Percentiles rank a stretch among this genome's conserved stretches.
Evolutionary conservation across 1,140 invertebrate genomes (phyloP).

Genomic region (Zelostemma sp.): DNA sequence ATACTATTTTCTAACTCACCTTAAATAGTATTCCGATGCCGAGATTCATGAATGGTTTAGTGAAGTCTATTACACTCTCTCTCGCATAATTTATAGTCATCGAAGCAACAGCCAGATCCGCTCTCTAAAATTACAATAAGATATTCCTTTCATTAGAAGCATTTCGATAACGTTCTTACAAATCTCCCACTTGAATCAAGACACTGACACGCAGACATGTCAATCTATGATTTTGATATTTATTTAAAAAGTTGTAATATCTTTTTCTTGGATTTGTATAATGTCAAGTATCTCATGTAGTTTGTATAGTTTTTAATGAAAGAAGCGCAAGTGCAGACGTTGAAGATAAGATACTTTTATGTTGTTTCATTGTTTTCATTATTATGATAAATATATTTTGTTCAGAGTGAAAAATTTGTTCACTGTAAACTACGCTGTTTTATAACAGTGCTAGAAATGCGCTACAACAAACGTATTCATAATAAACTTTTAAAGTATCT

Average conservation of each 20-base stretch:
- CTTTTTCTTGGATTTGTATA: no score
- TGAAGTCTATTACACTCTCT: conserved; percentile 96
- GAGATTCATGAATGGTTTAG: conserved; percentile 93
- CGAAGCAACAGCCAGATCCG: conserved; percentile 91
- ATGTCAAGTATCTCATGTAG: no score
- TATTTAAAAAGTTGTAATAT: neutral
- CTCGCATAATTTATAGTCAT: conserved; percentile 95
- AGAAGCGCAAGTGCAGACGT: no score
- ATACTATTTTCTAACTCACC: conserved; percentile 69
- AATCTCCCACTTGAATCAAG: neutral
- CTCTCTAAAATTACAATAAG: conserved; percentile 75
- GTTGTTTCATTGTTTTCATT: neutral
- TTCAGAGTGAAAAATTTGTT: no score
- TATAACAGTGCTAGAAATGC: no score
- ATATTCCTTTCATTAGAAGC: conserved; percentile 39
- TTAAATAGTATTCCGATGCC: conserved; percentile 91
- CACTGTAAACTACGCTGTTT: no score
- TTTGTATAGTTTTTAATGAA: no score
- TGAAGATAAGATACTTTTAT: neutral
- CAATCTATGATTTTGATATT: no score
- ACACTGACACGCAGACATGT: no score
- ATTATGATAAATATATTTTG: no score
- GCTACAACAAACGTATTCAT: no score
- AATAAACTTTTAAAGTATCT: no score
- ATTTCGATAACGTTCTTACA: neutral